Evolutionary conservation across 2,797 vertebrate genomes (phyloP).

Genomic region (Pseudochirops corinnae): DNA sequence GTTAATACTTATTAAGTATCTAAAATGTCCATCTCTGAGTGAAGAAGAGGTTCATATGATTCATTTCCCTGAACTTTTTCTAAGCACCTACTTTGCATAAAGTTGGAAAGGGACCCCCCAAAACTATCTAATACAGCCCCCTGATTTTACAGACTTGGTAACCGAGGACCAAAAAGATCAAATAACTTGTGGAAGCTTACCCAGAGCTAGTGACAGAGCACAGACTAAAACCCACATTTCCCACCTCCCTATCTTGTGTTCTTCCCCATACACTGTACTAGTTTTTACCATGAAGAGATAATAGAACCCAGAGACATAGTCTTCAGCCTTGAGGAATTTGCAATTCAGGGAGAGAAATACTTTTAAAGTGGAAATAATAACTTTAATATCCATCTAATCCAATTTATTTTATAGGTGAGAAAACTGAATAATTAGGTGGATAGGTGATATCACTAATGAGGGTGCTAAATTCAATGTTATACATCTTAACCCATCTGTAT

Average conservation of each 20-base stretch:
- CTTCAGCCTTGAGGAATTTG: background rate
- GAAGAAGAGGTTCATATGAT: background rate
- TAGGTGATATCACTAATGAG: background rate
- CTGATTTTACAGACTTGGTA: background rate
- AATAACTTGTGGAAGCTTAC: background rate
- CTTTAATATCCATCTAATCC: background rate
- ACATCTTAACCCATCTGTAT: background rate
- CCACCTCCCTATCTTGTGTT: background rate
- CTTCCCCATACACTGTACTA: background rate
- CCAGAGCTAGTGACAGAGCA: background rate
- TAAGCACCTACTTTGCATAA: background rate
- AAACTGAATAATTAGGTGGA: background rate
- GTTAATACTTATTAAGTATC: conserved; percentile 39
- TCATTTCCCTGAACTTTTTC: background rate
- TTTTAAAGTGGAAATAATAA: background rate
- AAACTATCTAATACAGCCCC: background rate
- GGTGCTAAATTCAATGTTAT: background rate
- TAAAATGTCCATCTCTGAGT: background rate
- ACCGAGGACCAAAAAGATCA: background rate
- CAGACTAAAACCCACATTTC: background rate
- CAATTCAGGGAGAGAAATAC: background rate
- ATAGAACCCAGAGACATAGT: background rate
- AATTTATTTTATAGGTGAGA: background rate
- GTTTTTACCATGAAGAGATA: background rate
- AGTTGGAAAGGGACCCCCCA: background rate